Conservation (phyloP, 30 jellyfish, hydroid and myxozoan genomes). For the Phacellophora camtschatica region DNA sequence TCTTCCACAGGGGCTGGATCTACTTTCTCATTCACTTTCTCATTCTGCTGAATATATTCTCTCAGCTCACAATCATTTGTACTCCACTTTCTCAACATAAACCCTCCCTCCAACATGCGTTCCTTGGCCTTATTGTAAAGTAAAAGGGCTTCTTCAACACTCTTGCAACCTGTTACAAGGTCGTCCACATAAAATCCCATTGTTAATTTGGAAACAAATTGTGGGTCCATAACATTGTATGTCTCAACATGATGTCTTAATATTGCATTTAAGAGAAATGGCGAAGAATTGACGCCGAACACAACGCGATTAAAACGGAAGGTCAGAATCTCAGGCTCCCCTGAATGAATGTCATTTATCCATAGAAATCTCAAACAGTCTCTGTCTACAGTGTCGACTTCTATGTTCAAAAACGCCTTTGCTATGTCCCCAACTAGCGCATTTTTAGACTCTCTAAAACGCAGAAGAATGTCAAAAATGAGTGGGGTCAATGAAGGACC, state of each 20-base stretch:
- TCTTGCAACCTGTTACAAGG: slow-evolving; percentile 9
- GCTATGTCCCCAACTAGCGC: slow-evolving; percentile 43
- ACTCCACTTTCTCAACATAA: slow-evolving; percentile 32
- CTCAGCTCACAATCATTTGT: slow-evolving; percentile 10
- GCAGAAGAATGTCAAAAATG: slow-evolving; percentile 28
- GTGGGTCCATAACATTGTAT: slow-evolving; percentile 2
- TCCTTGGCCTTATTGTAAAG: slow-evolving; percentile 3
- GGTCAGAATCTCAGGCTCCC: slow-evolving; percentile 6
- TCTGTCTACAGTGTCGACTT: slow-evolving; percentile 34
- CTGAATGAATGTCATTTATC: slow-evolving; percentile 22
- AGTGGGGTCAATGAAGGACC: background rate
- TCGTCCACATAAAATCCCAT: slow-evolving; percentile 38
- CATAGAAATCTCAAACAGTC: slow-evolving; percentile 52
- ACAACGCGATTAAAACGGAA: slow-evolving; percentile 10
- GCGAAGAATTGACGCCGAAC: slow-evolving; percentile 37
- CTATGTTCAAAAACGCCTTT: slow-evolving; percentile 38
- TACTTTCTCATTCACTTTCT: background rate
- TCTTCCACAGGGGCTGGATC: background rate
- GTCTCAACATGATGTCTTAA: slow-evolving; percentile 4
- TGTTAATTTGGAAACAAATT: slow-evolving; percentile 16
- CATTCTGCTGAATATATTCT: slow-evolving; percentile 12
- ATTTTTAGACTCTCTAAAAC: slow-evolving; percentile 9
- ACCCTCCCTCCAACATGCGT: slow-evolving; percentile 36
- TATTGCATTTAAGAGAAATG: slow-evolving; percentile 31
- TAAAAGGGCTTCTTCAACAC: slow-evolving; percentile 3